Evolutionary conservation across 2,797 vertebrate species (phyloP), one percentile per base, ranked within the genome.

Genomic region (Glyptemys insculpta): DNA sequence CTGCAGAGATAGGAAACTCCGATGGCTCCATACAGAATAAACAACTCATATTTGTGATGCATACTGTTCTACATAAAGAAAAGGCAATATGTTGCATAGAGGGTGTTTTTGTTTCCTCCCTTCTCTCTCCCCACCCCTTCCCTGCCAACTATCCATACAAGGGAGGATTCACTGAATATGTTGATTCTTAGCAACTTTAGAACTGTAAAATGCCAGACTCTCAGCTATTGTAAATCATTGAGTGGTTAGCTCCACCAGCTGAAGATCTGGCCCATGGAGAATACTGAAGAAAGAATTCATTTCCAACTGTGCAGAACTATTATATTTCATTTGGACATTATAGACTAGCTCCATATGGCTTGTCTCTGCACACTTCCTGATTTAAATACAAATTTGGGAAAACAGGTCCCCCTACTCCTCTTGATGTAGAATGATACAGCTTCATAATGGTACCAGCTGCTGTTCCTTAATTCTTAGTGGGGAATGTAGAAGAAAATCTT

Each of bases 401-500:
- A 49, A 25, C 44, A 86, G 62, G 86, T 52, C 81, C 68, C 92
- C 87, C 7, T 78, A 85, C 85, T 87, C 50, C 72, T 94, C 86
- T 86, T 44, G 74, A 50, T 21, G 54, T 78, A 89, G 79, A 79
- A 68, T 84, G 91, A 93, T 80, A 19, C 0, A 78, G 89, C 82
- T 56, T 8, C 54, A 37, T 0, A 1, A 81, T 49, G 44, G 83
- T 81, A 87, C 68, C 47, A 96, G 96, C 93, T 97, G 96, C 95
- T 95, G 92, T 94, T 84, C 74, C 95, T 86, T 56, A 11, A 41
- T 89, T 92, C 94, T 54, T 44, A 44, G 1, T 83, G 95, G 92
- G 95, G 93, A 95, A 94, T 82, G 92, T 92, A 52, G 83, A 74
- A 90, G 84, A 50, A 95, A 89, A 19, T 27, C 92, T 87, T 83